Conservation (phyloP, 2,113 vertebrate genomes). For the Chaetorhynchus papuensis region DNA sequence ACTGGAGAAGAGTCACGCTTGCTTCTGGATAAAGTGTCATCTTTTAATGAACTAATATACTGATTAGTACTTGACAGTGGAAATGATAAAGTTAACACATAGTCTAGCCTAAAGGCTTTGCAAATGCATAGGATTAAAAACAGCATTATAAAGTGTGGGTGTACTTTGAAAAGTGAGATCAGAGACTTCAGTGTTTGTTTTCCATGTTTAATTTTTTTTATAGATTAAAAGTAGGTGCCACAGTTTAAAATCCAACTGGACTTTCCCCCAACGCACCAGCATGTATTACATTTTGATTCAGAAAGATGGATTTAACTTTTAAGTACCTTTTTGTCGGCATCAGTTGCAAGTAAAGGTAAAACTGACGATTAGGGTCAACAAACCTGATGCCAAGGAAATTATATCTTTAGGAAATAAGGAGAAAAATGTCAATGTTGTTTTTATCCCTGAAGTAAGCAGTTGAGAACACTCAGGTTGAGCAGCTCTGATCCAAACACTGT, state of each 20-base stretch:
- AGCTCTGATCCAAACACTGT: background rate
- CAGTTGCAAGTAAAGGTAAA: background rate
- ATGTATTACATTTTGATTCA: background rate
- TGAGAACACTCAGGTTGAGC: background rate
- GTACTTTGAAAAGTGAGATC: constrained; percentile 32
- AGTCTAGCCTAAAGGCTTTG: constrained; percentile 13
- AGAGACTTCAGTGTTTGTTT: background rate
- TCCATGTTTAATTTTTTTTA: background rate
- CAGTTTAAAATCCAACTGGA: background rate
- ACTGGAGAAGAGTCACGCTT: background rate
- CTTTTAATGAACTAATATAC: background rate
- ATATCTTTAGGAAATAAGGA: background rate
- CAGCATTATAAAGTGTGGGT: constrained; percentile 20
- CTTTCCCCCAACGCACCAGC: background rate
- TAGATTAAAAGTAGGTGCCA: background rate
- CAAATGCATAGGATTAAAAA: constrained; percentile 16
- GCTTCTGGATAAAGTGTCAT: background rate
- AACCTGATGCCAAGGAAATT: background rate
- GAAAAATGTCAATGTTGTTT: background rate
- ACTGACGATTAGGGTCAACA: background rate
- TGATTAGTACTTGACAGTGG: background rate
- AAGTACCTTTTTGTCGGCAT: background rate
- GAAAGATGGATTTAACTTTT: background rate
- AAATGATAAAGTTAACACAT: background rate
- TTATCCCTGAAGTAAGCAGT: background rate